Conservation (phyloP, 1,140 invertebrate genomes). For the Aphidius ervi region DNA sequence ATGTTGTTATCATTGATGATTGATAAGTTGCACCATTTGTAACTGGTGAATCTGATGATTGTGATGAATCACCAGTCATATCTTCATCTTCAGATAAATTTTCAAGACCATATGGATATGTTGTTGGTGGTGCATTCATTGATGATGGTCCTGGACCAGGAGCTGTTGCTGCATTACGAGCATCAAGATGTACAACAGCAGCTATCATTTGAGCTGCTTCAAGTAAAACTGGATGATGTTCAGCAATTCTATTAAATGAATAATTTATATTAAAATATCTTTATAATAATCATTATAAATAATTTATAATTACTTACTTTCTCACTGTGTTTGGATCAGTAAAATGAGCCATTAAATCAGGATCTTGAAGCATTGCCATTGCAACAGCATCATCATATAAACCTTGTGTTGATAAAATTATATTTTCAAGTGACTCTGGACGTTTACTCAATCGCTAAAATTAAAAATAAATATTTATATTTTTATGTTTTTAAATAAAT, state of each 20-base stretch:
- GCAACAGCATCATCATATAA: constrained; percentile 55
- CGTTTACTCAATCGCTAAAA: constrained; percentile 52
- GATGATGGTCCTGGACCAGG: constrained; percentile 36
- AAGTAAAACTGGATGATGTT: constrained; percentile 53
- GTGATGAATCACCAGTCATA: constrained; percentile 55
- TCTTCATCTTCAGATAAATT: constrained; percentile 57
- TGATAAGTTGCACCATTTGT: constrained; percentile 25
- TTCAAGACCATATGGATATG: constrained; percentile 53
- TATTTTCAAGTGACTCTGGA: constrained; percentile 56
- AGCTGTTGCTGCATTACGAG: constrained; percentile 32
- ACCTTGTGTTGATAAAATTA: constrained; percentile 53
- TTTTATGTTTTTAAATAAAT: neutral
- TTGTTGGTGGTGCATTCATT: constrained; percentile 37
- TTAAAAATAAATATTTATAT: constrained; percentile 16
- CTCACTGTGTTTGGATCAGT: constrained; percentile 52
- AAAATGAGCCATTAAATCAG: constrained; percentile 56
- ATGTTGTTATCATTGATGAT: constrained; percentile 42
- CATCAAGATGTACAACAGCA: constrained; percentile 54
- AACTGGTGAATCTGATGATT: constrained; percentile 45
- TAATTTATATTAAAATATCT: neutral
- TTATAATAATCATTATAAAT: neutral
- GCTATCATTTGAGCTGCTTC: constrained; percentile 54
- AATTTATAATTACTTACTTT: constrained; percentile 38
- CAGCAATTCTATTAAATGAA: constrained; percentile 41
- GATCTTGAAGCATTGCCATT: constrained; percentile 58